Evolutionary conservation across 1,140 invertebrate genomes (phyloP).

Genomic region (Drosophila athabasca): DNA sequence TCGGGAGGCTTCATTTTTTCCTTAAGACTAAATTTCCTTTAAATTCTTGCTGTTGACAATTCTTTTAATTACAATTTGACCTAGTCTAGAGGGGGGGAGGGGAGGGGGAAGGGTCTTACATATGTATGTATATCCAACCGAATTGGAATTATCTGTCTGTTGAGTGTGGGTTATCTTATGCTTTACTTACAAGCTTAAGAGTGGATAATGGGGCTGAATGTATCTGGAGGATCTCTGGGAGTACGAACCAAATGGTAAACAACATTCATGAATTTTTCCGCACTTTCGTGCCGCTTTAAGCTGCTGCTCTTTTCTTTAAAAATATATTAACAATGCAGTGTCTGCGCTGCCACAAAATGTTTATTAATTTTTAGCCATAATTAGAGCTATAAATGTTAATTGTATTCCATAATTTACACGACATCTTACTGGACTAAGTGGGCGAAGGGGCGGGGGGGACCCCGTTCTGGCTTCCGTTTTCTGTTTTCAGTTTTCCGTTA

Average conservation of each 20-base stretch:
- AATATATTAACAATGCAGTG: slow-evolving; percentile 71
- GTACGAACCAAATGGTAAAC: slow-evolving; percentile 56
- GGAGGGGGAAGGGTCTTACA: slow-evolving; percentile 48
- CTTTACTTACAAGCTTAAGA: slow-evolving; percentile 53
- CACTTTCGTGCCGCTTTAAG: slow-evolving; percentile 69
- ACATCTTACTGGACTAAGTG: slow-evolving; percentile 45
- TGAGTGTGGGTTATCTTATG: not conserved
- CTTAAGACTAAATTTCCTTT: slow-evolving; percentile 59
- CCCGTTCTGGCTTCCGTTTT: slow-evolving; percentile 9
- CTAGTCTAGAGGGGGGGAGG: slow-evolving; percentile 51
- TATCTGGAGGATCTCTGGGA: slow-evolving; percentile 18
- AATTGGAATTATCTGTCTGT: slow-evolving; percentile 38
- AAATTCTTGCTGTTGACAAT: slow-evolving; percentile 61
- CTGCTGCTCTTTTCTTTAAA: slow-evolving; percentile 62
- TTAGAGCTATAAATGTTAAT: slow-evolving; percentile 58
- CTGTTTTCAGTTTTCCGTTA: slow-evolving; percentile 8
- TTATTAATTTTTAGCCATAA: slow-evolving; percentile 27
- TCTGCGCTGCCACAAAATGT: slow-evolving; percentile 27
- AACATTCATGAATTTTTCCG: slow-evolving; percentile 68
- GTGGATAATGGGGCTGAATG: slow-evolving; percentile 5
- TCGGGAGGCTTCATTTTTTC: not conserved
- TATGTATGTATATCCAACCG: slow-evolving; percentile 66
- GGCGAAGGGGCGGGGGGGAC: not conserved
- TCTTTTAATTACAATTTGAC: slow-evolving; percentile 65
- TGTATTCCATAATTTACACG: slow-evolving; percentile 65